Evolutionary conservation across 2,113 vertebrate species (phyloP).

Genomic region (Girardinichthys multiradiatus): DNA sequence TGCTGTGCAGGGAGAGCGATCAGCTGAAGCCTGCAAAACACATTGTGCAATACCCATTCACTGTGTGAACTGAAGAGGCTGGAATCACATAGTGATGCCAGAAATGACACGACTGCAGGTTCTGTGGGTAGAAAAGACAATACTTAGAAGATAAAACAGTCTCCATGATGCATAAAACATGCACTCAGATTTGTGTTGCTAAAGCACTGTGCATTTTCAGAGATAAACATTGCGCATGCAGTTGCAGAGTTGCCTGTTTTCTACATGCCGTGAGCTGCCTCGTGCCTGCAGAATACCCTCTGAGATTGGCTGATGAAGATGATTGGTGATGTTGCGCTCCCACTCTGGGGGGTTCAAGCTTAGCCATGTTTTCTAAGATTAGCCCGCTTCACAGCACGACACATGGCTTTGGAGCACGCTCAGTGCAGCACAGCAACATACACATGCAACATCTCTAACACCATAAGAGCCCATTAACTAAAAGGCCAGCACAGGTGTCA

Average conservation of each 20-base stretch:
- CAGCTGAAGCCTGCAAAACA: conserved; percentile 62
- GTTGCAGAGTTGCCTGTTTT: conserved; percentile 22
- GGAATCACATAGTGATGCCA: not conserved
- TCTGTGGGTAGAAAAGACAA: conserved; percentile 21
- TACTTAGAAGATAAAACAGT: conserved; percentile 23
- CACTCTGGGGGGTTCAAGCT: conserved; percentile 48
- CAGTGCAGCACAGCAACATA: conserved; percentile 26
- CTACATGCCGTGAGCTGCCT: conserved; percentile 19
- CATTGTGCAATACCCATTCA: conserved; percentile 38
- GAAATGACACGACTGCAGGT: conserved; percentile 26
- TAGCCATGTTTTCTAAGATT: conserved; percentile 72
- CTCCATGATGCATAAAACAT: conserved; percentile 33
- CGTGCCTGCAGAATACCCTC: conserved; percentile 41
- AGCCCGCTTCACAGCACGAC: conserved; percentile 52
- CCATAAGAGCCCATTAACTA: not conserved
- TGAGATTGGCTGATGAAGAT: conserved; percentile 51
- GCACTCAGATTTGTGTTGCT: conserved; percentile 41
- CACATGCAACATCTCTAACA: not conserved
- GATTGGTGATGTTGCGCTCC: conserved; percentile 64
- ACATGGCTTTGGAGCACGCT: conserved; percentile 37
- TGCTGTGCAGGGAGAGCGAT: conserved; percentile 43
- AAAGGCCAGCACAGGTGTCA: not conserved
- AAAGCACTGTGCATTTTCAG: conserved; percentile 29
- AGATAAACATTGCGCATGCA: conserved; percentile 42
- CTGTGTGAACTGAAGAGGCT: conserved; percentile 16